Conservation (phyloP, 2,888 invertebrate genomes). For the Esperia sulphurella region DNA sequence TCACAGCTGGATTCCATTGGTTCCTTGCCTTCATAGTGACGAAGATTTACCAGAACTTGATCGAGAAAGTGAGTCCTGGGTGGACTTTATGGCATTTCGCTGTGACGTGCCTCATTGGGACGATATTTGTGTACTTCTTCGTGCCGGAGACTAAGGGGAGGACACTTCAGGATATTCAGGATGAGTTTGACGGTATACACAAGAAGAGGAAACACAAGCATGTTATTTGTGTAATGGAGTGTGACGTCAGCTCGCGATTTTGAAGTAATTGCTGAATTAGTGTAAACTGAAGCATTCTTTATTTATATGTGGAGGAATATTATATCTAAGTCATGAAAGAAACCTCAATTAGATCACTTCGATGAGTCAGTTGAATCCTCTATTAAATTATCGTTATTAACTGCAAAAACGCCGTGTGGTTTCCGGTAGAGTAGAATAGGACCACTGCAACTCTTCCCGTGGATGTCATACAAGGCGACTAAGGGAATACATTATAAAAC, state of each 20-base stretch:
- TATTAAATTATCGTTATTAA: too few species aligned
- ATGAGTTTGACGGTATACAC: conserved; percentile 69
- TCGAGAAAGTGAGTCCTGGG: conserved; percentile 73
- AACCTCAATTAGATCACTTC: too few species aligned
- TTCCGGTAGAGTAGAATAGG: too few species aligned
- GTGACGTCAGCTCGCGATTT: not conserved
- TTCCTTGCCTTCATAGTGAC: conserved; percentile 82
- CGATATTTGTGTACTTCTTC: conserved; percentile 81
- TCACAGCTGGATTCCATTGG: conserved; percentile 86
- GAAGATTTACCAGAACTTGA: conserved; percentile 81
- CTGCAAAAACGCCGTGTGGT: too few species aligned
- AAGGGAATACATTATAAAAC: too few species aligned
- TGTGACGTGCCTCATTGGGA: conserved; percentile 75
- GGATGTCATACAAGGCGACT: too few species aligned
- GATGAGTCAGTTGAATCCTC: too few species aligned
- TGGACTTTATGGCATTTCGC: conserved; percentile 85
- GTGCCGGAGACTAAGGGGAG: conserved; percentile 85
- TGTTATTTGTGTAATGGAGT: conserved; percentile 38
- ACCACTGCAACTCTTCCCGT: too few species aligned
- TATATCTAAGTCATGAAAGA: too few species aligned
- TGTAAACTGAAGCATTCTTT: not conserved
- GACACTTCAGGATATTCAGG: conserved; percentile 75
- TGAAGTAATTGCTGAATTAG: not conserved
- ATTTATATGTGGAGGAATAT: too few species aligned
- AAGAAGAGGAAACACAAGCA: conserved; percentile 63